These are phyloP conservation scores for Promerops cafer DNA, from an alignment of 2,113 vertebrate genomes.

Conservation along the genomic window DNA sequence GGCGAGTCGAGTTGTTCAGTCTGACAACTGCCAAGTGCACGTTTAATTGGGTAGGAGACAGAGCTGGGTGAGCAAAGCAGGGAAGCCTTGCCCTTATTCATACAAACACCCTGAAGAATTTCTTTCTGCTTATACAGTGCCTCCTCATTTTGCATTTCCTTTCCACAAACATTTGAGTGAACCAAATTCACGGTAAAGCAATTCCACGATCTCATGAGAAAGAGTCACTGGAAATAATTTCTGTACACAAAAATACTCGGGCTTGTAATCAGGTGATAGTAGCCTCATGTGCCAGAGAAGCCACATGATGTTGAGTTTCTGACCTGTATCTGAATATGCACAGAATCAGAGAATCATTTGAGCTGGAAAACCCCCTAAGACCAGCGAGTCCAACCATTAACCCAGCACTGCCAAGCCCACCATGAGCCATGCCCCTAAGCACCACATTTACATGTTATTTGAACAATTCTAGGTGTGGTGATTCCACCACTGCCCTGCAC, in stretches of 20 bases:
- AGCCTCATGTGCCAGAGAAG: not conserved
- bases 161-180: not conserved
- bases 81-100: not conserved
- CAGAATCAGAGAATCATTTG: not conserved
- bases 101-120: not conserved
- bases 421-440: not conserved
- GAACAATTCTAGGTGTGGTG: not conserved
- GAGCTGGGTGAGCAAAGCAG: not conserved
- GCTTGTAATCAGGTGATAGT: not conserved
- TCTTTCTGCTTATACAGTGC: not conserved
- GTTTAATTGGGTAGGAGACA: constrained; percentile 25
- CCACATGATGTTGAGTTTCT: not conserved
- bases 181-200: not conserved
- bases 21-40: constrained; percentile 27
- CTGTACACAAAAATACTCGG: not conserved
- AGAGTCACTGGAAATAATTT: not conserved
- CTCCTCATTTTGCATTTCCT: not conserved
- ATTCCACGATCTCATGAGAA: not conserved
- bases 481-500: not conserved
- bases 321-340: not conserved
- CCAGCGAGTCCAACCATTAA: not conserved
- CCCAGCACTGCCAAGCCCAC: not conserved
- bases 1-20: not conserved
- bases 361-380: not conserved
- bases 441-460: not conserved